These are phyloP conservation scores for Melanotaenia duboulayi DNA, from an alignment of 2,113 vertebrate genomes.

Conservation along the genomic window DNA sequence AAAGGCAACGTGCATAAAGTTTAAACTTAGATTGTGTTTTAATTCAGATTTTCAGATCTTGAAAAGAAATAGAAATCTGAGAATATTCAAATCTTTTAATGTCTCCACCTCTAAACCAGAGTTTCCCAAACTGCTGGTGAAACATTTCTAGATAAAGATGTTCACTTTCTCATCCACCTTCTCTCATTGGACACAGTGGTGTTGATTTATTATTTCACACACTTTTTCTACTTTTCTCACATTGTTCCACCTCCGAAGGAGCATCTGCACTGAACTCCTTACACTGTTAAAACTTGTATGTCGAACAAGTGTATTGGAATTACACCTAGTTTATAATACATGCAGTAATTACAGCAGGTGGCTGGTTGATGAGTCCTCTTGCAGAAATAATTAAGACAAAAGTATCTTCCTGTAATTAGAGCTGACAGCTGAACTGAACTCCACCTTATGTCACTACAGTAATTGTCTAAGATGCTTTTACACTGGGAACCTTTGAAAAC, in stretches of 20 bases:
- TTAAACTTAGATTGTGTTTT: conserved; percentile 3
- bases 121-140: not conserved
- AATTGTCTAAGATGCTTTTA: conserved; percentile 7
- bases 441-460: conserved; percentile 29
- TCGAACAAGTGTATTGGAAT: not conserved
- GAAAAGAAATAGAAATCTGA: no score
- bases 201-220: conserved; percentile 25
- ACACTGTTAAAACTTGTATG: not conserved
- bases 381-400: not conserved
- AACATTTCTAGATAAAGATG: conserved; percentile 13
- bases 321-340: no score
- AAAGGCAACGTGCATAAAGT: conserved; percentile 3
- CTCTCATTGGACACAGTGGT: conserved; percentile 18
- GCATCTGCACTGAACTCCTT: not conserved
- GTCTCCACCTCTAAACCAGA: no score
- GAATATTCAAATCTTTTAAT: no score
- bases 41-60: not conserved
- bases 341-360: no score
- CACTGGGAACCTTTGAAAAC: conserved; percentile 28
- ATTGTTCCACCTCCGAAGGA: conserved; percentile 1
- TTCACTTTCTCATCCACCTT: conserved; percentile 35
- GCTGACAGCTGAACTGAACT: not conserved
- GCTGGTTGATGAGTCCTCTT: no score
- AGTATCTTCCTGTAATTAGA: not conserved
- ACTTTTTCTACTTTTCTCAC: conserved; percentile 14